Base-by-base conservation (phyloP, 2,888 invertebrate genomes). In the Oeneis ivallda region DNA sequence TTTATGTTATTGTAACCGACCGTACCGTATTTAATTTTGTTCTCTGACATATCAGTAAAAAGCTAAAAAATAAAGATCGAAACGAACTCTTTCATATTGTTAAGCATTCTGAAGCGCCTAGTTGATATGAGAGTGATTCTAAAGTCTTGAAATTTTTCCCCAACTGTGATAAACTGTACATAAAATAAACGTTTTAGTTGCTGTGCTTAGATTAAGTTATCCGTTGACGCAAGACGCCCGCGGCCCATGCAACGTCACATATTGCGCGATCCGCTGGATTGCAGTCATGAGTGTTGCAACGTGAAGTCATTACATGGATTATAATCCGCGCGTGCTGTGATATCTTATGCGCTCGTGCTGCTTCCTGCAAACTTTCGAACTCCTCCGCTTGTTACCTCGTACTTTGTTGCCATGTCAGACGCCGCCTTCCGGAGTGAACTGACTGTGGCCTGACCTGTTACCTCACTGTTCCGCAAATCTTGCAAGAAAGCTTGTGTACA, bases 211-310 rank as follows among this genome's bases (percentile, higher is more conserved):
- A 47, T 47, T 47, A 9, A 47, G 47, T 47, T 47, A 47, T 19
- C 32, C 53, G 64, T 68, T 66, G 66, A 63, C 57, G 66, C 64
- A 63, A 70, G 65, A 50, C 62, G 50, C 54, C 62, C 43, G 69
- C 64, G 45, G 62, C 32, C 57, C 45, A 26, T 52, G 45, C 39
- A 11, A 66, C 64, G 56, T 79, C 79, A 79, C 79, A 82, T 78
- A 77, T 81, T 82, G 85, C 80, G 81, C 83, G 84, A 80, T 81
- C 78, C 80, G 83, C 85, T 82, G 85, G 82, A 85, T 85, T 86
- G 84, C 86, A 84, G 86, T 84, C 89, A 86, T 73, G 81, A 77
- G 73, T 74, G 80, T 90, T 89, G 87, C 89, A 87, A 86, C 86
- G 74, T 73, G 76, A 74, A 75, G 79, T 81, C 83, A 82, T 83